A percentile compares a stretch with the other conserved stretches of the same genome.
These are phyloP conservation scores for Trichoplusia ni DNA, from an alignment of 1,140 invertebrate genomes.

Conservation along the genomic window DNA sequence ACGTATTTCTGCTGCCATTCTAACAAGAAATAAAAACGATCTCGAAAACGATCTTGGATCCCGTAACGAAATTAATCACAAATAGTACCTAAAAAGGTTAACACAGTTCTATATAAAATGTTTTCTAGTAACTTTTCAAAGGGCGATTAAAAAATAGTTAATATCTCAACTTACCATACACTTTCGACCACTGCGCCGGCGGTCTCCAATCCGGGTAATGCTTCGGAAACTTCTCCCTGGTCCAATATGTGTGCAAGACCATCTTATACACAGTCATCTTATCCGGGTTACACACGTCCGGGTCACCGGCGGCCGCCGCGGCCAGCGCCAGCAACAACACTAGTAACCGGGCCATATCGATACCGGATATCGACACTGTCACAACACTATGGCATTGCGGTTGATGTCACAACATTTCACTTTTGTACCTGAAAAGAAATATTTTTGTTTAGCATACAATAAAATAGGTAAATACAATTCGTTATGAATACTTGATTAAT, in stretches of 20 bases:
- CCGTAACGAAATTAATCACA: no score
- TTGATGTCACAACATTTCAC: conserved; percentile 51
- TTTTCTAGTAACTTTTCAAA: no score
- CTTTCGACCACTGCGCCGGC: conserved; percentile 94
- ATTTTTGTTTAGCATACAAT: not conserved
- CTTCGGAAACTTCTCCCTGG: conserved; percentile 93
- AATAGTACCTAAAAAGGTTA: no score
- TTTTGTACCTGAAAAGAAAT: conserved; percentile 56
- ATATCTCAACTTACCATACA: conserved; percentile 88
- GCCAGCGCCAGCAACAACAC: conserved; percentile 53
- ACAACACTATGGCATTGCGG: conserved; percentile 53
- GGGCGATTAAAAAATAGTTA: not conserved
- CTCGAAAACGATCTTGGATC: no score
- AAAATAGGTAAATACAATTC: not conserved
- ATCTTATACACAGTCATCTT: conserved; percentile 92
- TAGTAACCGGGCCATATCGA: conserved; percentile 60
- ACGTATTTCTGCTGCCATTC: no score
- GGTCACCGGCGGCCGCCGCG: conserved; percentile 50
- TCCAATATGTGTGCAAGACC: conserved; percentile 94
- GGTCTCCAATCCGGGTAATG: conserved; percentile 96
- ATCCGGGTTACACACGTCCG: conserved; percentile 75
- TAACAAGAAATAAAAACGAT: no score
- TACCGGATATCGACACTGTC: conserved; percentile 40
- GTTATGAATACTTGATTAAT: not conserved
- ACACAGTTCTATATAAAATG: no score